Evolutionary conservation across 1,140 invertebrate species (phyloP).

Genomic region (Adoxophyes honmai): DNA sequence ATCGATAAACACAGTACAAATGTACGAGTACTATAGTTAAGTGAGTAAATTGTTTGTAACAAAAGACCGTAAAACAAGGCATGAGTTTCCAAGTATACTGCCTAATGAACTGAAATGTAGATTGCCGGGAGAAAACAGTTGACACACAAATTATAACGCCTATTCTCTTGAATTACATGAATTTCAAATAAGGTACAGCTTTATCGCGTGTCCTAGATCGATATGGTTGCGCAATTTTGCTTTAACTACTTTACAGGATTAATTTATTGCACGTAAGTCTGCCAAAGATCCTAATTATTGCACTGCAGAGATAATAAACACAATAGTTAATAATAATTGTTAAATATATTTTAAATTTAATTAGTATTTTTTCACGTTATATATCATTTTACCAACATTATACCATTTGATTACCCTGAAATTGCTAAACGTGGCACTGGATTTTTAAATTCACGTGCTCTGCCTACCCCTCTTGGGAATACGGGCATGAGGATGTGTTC

Average conservation of each 20-base stretch:
- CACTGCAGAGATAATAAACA: not conserved
- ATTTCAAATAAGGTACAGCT: slow-evolving; percentile 3
- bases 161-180: slow-evolving; percentile 6
- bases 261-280: not conserved
- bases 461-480: too few species aligned
- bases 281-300: not conserved
- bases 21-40: not conserved
- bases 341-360: too few species aligned
- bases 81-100: not conserved
- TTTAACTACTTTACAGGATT: not conserved
- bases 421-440: too few species aligned
- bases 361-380: too few species aligned
- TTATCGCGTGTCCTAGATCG: not conserved
- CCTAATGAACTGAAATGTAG: slow-evolving; percentile 1
- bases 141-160: slow-evolving; percentile 8
- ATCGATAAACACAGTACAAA: not conserved
- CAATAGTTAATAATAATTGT: too few species aligned
- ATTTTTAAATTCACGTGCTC: too few species aligned
- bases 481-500: too few species aligned
- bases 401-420: too few species aligned
- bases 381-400: too few species aligned
- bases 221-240: not conserved
- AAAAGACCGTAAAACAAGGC: slow-evolving; percentile 1
- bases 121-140: slow-evolving; percentile 3
- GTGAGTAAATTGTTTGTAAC: slow-evolving; percentile 1